phyloP scores from a whole-genome alignment of 2,888 invertebrate species.

The Lathronympha strigana region DNA sequence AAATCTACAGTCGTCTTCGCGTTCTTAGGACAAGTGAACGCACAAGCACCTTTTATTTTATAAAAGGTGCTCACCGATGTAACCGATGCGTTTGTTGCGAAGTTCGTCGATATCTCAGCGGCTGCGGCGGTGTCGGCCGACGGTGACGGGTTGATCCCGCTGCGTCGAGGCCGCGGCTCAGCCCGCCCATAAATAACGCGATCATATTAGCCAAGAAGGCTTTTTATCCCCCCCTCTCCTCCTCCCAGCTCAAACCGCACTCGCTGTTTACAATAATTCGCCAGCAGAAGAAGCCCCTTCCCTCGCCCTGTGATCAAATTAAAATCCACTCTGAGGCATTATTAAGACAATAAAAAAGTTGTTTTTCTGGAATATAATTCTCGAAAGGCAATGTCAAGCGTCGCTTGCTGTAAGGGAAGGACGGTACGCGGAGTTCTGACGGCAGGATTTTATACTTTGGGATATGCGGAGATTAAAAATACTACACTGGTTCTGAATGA shows the following conservation, averaged over 20 bases:
- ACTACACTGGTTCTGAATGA: not conserved
- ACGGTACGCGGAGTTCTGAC: not conserved
- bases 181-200: conserved; percentile 29
- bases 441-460: not conserved
- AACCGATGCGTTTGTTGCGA: not conserved
- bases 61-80: too few species aligned
- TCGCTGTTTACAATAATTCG: not conserved
- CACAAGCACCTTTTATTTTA: too few species aligned
- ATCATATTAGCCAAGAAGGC: conserved; percentile 11
- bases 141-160: conserved; percentile 10
- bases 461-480: not conserved
- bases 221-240: not conserved
- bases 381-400: not conserved
- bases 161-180: conserved; percentile 12
- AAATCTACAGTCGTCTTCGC: not conserved
- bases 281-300: conserved; percentile 1
- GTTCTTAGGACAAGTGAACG: too few species aligned
- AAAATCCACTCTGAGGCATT: conserved; percentile 36
- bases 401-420: not conserved
- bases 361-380: conserved; percentile 25
- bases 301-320: conserved; percentile 26
- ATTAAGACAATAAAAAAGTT: conserved; percentile 32
- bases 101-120: not conserved
- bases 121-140: too few species aligned
- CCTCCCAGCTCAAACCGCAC: not conserved